Conservation (phyloP, 2,113 vertebrate genomes). For the Setophaga petechia region DNA sequence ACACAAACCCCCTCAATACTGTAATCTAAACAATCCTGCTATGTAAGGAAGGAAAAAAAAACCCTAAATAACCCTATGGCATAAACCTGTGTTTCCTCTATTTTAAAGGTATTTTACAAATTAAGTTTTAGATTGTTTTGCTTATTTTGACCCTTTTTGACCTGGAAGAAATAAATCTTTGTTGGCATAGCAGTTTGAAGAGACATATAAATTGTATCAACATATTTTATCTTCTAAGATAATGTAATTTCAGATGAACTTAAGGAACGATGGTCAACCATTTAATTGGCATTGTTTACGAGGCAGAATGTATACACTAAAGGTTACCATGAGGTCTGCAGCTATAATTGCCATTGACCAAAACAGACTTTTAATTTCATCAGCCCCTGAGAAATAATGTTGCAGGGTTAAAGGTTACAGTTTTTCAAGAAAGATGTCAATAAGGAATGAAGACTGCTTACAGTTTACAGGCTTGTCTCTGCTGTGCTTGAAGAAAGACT, state of each 20-base stretch:
- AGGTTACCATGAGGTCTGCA: conserved; percentile 31
- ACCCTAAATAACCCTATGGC: not conserved
- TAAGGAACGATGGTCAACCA: not conserved
- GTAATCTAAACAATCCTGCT: not conserved
- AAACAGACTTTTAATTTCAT: conserved; percentile 32
- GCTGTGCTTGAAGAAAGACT: not conserved
- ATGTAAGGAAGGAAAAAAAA: not conserved
- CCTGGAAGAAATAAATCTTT: not conserved
- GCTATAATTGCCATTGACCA: not conserved
- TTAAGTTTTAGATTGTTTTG: not conserved
- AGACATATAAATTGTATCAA: not conserved
- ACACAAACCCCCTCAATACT: not conserved
- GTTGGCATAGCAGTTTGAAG: not conserved
- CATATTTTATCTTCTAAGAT: conserved; percentile 1
- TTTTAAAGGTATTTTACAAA: not conserved
- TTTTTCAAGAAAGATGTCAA: conserved; percentile 31
- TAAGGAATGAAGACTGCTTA: not conserved
- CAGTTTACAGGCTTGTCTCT: not conserved
- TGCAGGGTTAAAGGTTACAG: conserved; percentile 1
- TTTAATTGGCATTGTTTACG: conserved; percentile 32
- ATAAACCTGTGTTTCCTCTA: not conserved
- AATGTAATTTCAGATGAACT: conserved; percentile 29
- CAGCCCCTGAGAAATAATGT: not conserved
- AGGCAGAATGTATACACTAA: not conserved
- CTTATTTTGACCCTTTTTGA: not conserved